These are phyloP conservation scores for Odontophorus gujanensis DNA, from an alignment of 2,113 vertebrate genomes.

Conservation along the genomic window DNA sequence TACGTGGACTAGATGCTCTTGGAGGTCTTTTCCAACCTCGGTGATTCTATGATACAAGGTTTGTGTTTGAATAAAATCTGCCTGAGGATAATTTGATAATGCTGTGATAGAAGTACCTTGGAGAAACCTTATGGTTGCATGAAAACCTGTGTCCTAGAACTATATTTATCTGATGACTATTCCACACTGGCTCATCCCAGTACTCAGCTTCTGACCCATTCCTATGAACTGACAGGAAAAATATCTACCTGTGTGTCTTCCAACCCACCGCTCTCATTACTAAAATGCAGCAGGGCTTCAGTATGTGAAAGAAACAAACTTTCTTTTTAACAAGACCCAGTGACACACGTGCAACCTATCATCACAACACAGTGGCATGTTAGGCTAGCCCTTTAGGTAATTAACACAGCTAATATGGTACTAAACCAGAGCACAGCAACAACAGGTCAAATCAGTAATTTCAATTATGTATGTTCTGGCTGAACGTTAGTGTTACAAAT, in stretches of 20 bases:
- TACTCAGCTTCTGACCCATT: not conserved
- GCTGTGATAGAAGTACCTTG: not conserved
- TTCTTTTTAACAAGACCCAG: not conserved
- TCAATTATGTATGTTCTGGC: not conserved
- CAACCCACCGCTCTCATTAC: not conserved
- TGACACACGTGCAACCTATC: not conserved
- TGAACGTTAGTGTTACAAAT: not conserved
- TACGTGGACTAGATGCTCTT: too few species aligned
- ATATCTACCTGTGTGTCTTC: not conserved
- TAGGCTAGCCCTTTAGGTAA: not conserved
- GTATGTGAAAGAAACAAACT: not conserved
- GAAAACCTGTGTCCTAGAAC: not conserved
- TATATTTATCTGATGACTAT: not conserved
- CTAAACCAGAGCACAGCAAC: not conserved
- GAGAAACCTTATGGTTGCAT: not conserved
- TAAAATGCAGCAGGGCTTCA: not conserved
- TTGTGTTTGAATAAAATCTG: not conserved
- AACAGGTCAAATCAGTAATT: not conserved
- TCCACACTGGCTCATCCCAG: not conserved
- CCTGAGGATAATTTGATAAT: not conserved
- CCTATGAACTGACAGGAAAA: not conserved
- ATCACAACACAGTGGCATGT: not conserved
- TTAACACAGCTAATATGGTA: not conserved
- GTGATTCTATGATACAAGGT: not conserved
- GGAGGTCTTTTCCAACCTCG: too few species aligned